Conservation (phyloP, 2,113 vertebrate species). For the Sinocyclocheilus anshuiensis region DNA sequence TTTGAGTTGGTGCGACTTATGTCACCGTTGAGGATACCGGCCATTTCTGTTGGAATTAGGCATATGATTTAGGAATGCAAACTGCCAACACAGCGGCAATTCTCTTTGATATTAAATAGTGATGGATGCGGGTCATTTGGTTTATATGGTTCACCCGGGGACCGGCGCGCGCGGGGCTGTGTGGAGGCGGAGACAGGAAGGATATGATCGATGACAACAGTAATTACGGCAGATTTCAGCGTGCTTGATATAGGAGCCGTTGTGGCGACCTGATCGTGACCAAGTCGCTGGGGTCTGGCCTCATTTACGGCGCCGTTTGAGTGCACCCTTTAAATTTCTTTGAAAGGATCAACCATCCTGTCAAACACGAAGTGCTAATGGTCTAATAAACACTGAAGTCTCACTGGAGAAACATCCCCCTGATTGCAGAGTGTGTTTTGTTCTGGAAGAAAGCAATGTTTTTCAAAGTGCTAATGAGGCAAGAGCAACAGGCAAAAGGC, state of each 20-base stretch:
- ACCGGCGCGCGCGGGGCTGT: background rate
- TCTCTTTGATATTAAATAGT: constrained; percentile 41
- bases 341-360: constrained; percentile 8
- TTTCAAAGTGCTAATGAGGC: constrained; percentile 1
- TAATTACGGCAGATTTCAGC: constrained; percentile 49
- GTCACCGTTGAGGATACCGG: constrained; percentile 31
- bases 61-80: constrained; percentile 40
- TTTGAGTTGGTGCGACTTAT: constrained; percentile 28
- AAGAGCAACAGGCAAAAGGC: background rate
- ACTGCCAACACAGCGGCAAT: constrained; percentile 27
- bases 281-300: background rate
- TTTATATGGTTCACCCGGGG: constrained; percentile 25
- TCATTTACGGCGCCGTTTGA: background rate
- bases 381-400: constrained; percentile 16
- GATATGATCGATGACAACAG: constrained; percentile 53
- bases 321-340: constrained; percentile 8
- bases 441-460: background rate
- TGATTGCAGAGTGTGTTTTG: background rate
- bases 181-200: constrained; percentile 1
- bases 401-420: background rate
- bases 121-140: constrained; percentile 48
- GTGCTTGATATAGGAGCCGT: constrained; percentile 38
- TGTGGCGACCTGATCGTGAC: constrained; percentile 27
- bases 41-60: constrained; percentile 39
- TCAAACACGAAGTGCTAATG: constrained; percentile 1